These are phyloP conservation scores for Percopsis transmontana DNA, from an alignment of 2,113 vertebrate species.

Conservation along the genomic window DNA sequence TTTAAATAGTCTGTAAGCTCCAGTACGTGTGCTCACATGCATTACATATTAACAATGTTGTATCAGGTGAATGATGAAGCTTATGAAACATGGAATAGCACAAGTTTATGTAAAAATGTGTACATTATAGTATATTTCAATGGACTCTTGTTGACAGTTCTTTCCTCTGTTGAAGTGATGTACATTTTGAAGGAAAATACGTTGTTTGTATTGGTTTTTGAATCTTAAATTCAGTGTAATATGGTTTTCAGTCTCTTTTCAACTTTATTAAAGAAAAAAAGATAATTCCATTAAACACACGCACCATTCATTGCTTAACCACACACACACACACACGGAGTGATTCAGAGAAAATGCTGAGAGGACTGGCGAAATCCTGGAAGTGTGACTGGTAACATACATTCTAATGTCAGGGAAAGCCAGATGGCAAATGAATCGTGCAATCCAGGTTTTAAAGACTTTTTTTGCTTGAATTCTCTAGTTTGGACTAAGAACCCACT, in stretches of 20 bases:
- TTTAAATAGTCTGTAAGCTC: no score
- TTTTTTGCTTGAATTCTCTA: no score
- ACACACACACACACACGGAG: not conserved
- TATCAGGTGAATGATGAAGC: not conserved
- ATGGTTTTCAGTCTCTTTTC: constrained; percentile 22
- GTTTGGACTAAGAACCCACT: no score
- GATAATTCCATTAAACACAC: not conserved
- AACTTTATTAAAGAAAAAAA: constrained; percentile 45
- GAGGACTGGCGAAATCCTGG: no score
- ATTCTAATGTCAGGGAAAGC: no score
- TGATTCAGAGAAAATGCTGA: not conserved
- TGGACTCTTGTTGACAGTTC: constrained; percentile 2
- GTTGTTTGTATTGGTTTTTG: constrained; percentile 51
- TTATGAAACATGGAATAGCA: constrained; percentile 16
- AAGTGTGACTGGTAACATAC: no score
- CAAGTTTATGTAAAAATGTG: constrained; percentile 23
- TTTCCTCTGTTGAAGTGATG: constrained; percentile 38
- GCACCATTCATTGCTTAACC: not conserved
- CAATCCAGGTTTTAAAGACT: no score
- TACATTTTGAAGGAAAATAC: constrained; percentile 15
- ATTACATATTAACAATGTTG: not conserved
- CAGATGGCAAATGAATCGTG: no score
- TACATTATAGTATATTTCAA: constrained; percentile 42
- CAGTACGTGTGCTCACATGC: not conserved
- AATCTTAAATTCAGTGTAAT: constrained; percentile 23